Conservation (phyloP, 1,140 invertebrate genomes). For the Drosophila ambigua region DNA sequence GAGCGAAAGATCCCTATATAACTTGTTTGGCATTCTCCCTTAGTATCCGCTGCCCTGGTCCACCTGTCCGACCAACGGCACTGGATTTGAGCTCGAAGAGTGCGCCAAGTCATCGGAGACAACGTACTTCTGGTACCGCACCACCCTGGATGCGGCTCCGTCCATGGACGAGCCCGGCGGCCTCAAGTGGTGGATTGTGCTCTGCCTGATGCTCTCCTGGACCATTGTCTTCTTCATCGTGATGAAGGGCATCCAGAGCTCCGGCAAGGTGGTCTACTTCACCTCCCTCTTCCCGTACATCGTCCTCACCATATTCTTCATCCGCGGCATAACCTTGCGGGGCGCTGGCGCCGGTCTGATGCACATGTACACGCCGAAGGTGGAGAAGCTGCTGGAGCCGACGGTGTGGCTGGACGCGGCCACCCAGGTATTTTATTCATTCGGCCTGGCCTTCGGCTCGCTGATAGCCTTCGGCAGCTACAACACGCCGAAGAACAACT, state of each 20-base stretch:
- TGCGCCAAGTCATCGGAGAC: conserved; percentile 93
- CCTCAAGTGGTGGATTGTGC: conserved; percentile 97
- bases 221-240: conserved; percentile 97
- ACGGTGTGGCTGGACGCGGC: conserved; percentile 97
- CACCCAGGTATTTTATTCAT: conserved; percentile 97
- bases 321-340: conserved; percentile 94
- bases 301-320: conserved; percentile 97
- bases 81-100: conserved; percentile 87
- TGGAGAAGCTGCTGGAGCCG: conserved; percentile 91
- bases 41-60: conserved; percentile 93
- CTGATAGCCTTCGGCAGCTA: conserved; percentile 96
- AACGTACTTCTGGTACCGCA: conserved; percentile 95
- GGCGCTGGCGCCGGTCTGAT: conserved; percentile 94
- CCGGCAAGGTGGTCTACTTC: conserved; percentile 98
- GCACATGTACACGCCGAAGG: conserved; percentile 96
- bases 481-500: conserved; percentile 95
- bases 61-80: conserved; percentile 90
- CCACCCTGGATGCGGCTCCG: conserved; percentile 92
- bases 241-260: conserved; percentile 99
- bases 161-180: conserved; percentile 92
- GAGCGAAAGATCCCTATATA: neutral
- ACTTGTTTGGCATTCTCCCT: too few relatives aligned
- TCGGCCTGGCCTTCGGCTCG: conserved; percentile 96
- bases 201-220: conserved; percentile 97
- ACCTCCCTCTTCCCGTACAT: conserved; percentile 98